Conservation (phyloP, 2,888 invertebrate genomes). For the Dicyrtomina minuta region DNA sequence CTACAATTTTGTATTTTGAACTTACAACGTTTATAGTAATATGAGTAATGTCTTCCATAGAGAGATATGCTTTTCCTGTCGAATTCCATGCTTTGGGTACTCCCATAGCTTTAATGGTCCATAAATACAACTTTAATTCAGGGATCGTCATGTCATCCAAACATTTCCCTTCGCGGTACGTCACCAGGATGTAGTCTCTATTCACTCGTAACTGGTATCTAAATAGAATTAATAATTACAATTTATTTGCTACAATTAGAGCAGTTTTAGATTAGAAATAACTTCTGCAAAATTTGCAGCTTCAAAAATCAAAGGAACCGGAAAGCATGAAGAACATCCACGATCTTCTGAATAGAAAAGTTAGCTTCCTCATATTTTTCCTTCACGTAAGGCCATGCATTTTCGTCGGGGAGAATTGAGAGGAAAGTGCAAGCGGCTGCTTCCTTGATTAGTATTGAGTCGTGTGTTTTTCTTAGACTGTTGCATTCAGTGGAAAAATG, state of each 20-base stretch:
- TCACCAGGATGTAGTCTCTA: background rate
- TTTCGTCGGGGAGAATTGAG: conserved; percentile 18
- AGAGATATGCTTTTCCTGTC: background rate
- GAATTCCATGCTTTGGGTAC: conserved; percentile 12
- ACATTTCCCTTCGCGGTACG: background rate
- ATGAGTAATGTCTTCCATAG: background rate
- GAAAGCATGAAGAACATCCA: conserved; percentile 27
- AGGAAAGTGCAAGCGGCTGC: conserved; percentile 19
- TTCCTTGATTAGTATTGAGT: conserved; percentile 24
- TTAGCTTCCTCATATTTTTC: conserved; percentile 4
- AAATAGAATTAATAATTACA: too few relatives aligned
- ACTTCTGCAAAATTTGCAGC: too few relatives aligned
- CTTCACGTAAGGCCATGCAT: conserved; percentile 25
- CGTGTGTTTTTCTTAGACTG: conserved; percentile 12
- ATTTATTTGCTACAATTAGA: too few relatives aligned
- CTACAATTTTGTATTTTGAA: background rate
- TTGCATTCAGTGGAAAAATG: too few relatives aligned
- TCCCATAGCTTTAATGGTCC: conserved; percentile 23
- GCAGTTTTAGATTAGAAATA: too few relatives aligned
- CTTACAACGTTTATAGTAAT: conserved; percentile 20
- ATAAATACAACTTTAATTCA: conserved; percentile 25
- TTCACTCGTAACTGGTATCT: conserved; percentile 22
- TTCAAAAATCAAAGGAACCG: too few relatives aligned
- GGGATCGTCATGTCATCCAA: background rate
- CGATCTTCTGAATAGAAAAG: conserved; percentile 21